Base-by-base conservation (phyloP, 2,113 vertebrate species). In the Ascaphus truei region DNA sequence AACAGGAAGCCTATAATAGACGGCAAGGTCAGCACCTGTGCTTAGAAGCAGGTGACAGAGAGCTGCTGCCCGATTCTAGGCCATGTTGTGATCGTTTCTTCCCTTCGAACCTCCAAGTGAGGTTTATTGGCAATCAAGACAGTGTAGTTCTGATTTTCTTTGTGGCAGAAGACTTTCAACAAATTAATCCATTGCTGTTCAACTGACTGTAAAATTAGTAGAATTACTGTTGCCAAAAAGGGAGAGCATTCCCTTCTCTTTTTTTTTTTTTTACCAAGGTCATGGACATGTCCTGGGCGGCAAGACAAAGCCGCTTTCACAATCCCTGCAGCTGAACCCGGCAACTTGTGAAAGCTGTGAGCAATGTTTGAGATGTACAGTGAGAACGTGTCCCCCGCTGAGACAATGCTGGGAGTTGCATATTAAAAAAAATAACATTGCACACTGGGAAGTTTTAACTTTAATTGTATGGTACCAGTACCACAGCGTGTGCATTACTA, bases 171-270 rank as follows among this genome's bases (percentile, higher is more conserved):
- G 86, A 88, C 91, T 88, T 95, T 91, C 91, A 92, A 94, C 93
- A 95, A 92, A 94, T 93, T 87, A 88, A 89, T 87, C 90, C 87
- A 92, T 96, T 95, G 92, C 89, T 93, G 92, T 84, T 94, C 95
- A 93, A 88, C 92, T 96, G 88, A 94, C 90, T 95, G 93, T 92
- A 92, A 96, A 98, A 95, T 95, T 92, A 88, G 90, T 88, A 87
- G 87, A 90, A 93, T 90, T 91, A 89, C 88, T 91, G 84, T 88
- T 90, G 89, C 82, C 84, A 93, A 90, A 88, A 27, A 11, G 3
- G 8, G 60, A 83, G 76, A 80, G 79, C 80, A 85, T 83, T 90
- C 80, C 83, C 68, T 80, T 84, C 83, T 76, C 76, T 77, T 83
- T 76, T 77, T 66, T 80, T 84, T 82, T 76, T 77, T 77, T 83